Base-by-base conservation (phyloP, 2,113 vertebrate genomes). In the Scalopus aquaticus region DNA sequence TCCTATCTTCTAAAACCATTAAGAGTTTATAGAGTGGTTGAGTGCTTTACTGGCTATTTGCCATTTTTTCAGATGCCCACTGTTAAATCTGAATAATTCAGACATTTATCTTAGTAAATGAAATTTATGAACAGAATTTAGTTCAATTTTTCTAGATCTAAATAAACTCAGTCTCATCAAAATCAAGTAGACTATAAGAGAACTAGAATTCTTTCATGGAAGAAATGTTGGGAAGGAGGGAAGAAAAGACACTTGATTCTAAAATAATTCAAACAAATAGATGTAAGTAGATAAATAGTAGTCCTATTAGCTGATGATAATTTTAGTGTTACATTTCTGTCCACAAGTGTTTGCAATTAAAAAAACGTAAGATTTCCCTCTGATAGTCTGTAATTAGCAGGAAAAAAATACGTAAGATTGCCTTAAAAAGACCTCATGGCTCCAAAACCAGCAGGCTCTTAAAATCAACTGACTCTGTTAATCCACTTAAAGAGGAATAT, bases 31-130 rank as follows among this genome's bases (percentile, higher is more conserved):
- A 51, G 15, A 46, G 5, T 39, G 26, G 58, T 1, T 84, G 49
- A 92, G 76, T 88, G 83, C 65, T 91, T 95, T 60, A 46, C 8
- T 95, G 84, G 88, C 65, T 90, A 9, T 22, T 26, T 90, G 73
- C 86, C 81, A 92, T 44, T 39, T n/a, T n/a, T 84, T 88, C 42
- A 77, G 32, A 70, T 76, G 15, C 56, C 19, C 64, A 81, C 62
- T 69, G 64, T 69, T 87, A 92, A 95, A 74, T 90, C 6, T 49
- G 11, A 95, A 35, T 62, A 62, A 81, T 85, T 91, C 58, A 80
- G n/a, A 65, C 17, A 91, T 89, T 85, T 78, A 39, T 67, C n/a
- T 89, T n/a, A 88, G 26, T 81, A 85, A 84, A 60, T 82, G 30
- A 90, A 73, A 88, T 85, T 80, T 76, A 82, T 32, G 62, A 78